Percentiles rank a stretch among this genome's conserved stretches.
Evolutionary conservation across 2,888 invertebrate genomes (phyloP).

Genomic region (Lasioglossum vierecki): DNA sequence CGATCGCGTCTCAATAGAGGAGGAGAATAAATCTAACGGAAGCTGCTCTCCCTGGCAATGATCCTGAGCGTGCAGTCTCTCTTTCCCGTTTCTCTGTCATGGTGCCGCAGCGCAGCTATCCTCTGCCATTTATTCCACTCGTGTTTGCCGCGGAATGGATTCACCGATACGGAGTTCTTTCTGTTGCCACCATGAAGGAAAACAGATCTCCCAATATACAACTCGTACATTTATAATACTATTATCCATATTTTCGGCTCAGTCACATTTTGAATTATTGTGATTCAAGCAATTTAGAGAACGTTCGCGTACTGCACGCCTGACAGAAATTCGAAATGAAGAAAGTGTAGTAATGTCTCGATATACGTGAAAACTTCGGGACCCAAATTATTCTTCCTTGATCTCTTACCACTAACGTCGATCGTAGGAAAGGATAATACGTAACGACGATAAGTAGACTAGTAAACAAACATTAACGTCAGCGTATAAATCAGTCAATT

Average conservation of each 20-base stretch:
- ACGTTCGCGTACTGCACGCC: background rate
- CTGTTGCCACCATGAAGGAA: background rate
- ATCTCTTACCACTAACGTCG: too few species aligned
- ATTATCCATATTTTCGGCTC: background rate
- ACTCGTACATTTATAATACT: background rate
- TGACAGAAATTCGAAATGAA: background rate
- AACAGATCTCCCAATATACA: background rate
- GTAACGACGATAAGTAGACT: too few species aligned
- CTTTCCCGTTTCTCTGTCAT: slow-evolving; percentile 21
- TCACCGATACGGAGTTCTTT: slow-evolving; percentile 43
- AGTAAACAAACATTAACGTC: too few species aligned
- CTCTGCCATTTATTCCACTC: slow-evolving; percentile 61
- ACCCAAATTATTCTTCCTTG: background rate
- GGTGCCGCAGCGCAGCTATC: slow-evolving; percentile 44
- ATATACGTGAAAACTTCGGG: background rate
- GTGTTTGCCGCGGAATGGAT: slow-evolving; percentile 39
- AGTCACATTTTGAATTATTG: background rate
- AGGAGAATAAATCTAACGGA: slow-evolving; percentile 78
- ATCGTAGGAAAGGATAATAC: too few species aligned
- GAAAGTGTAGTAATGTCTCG: background rate
- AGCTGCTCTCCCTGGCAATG: slow-evolving; percentile 67
- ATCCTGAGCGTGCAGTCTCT: slow-evolving; percentile 56
- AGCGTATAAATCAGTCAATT: too few species aligned
- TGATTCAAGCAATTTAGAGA: background rate
- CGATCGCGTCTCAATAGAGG: slow-evolving; percentile 77